A percentile compares a stretch with the other conserved stretches of the same genome.
These are phyloP conservation scores for Pygmarrhopalites habei DNA, from an alignment of 1,140 invertebrate genomes.

Conservation along the genomic window DNA sequence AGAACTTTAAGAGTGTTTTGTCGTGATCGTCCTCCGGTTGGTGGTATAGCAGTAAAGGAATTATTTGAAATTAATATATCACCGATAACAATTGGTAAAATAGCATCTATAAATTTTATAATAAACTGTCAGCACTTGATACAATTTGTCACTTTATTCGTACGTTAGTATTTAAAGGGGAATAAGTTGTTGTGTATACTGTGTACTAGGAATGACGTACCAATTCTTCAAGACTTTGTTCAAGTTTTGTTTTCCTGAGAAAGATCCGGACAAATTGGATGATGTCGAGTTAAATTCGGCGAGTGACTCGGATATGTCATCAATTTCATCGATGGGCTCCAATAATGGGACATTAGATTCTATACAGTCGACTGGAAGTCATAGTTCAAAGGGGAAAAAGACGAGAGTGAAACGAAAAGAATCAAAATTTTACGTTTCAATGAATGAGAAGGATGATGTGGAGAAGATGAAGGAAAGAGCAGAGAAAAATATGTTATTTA, in stretches of 20 bases:
- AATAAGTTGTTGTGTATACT: no score
- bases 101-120: no score
- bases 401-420: slow-evolving; percentile 55
- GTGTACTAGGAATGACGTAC: slow-evolving; percentile 80
- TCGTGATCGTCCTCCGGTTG: slow-evolving; percentile 82
- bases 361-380: background rate
- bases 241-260: slow-evolving; percentile 97
- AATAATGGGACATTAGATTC: slow-evolving; percentile 16
- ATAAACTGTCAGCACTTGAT: no score
- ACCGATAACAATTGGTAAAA: slow-evolving; percentile 76
- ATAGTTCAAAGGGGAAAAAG: slow-evolving; percentile 46
- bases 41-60: slow-evolving; percentile 96
- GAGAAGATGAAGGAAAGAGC: slow-evolving; percentile 98
- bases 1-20: slow-evolving; percentile 80
- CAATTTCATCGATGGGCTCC: background rate
- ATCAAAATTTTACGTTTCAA: slow-evolving; percentile 79
- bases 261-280: slow-evolving; percentile 75
- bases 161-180: no score
- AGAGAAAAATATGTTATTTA: slow-evolving; percentile 96
- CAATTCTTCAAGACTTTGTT: slow-evolving; percentile 97
- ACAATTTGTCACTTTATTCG: no score
- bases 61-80: slow-evolving; percentile 96
- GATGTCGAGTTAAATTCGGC: slow-evolving; percentile 53
- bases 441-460: slow-evolving; percentile 77
- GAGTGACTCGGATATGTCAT: slow-evolving; percentile 46